Evolutionary conservation across 2,888 invertebrate genomes (phyloP).

Genomic region (Perithous albicinctus): DNA sequence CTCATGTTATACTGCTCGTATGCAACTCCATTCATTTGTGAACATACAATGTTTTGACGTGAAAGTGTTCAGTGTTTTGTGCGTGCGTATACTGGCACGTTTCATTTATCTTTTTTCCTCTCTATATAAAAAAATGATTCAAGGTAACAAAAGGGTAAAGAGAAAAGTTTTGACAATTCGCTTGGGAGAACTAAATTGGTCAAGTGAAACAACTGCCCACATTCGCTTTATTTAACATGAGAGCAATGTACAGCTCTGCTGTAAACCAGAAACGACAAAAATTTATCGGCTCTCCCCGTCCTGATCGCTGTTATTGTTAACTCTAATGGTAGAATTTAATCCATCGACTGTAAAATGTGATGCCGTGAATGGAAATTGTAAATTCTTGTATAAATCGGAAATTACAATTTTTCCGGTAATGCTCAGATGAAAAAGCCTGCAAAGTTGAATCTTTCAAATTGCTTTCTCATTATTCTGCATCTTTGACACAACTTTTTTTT

Average conservation of each 20-base stretch:
- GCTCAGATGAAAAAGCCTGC: no score
- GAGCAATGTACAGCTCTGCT: not conserved
- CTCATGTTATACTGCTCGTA: not conserved
- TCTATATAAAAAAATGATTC: not conserved
- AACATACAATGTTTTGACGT: conserved; percentile 1
- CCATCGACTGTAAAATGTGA: not conserved
- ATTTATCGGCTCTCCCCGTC: not conserved
- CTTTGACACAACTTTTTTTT: no score
- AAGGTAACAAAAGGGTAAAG: conserved; percentile 8
- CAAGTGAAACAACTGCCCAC: not conserved
- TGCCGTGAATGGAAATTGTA: not conserved
- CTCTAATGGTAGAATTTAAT: not conserved
- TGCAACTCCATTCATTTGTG: not conserved
- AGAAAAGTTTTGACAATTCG: conserved; percentile 1
- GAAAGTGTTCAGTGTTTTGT: not conserved
- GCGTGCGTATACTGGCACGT: no score
- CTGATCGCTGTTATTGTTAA: not conserved
- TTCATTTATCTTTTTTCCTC: no score
- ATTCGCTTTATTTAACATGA: not conserved
- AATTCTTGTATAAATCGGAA: no score
- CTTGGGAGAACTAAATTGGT: not conserved
- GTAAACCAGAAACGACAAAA: not conserved
- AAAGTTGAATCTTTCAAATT: no score
- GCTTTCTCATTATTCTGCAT: no score
- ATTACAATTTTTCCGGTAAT: no score